Evolutionary conservation across 2,113 vertebrate species (phyloP).

Genomic region (Eudyptes chrysolophus): DNA sequence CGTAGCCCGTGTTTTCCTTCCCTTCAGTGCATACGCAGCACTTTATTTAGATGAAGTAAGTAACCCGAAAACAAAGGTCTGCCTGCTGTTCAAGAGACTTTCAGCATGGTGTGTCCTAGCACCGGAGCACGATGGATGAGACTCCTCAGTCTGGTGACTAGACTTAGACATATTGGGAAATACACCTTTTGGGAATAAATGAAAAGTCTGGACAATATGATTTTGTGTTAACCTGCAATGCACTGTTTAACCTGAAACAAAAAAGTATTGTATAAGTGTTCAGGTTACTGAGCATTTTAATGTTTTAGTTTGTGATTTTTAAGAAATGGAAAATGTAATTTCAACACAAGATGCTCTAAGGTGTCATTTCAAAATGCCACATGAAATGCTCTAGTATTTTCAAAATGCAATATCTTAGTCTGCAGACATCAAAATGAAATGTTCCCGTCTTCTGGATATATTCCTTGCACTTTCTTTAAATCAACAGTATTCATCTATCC

Average conservation of each 20-base stretch:
- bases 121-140: rapidly evolving
- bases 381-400: not conserved
- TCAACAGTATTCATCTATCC: not conserved
- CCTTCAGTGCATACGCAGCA: not conserved
- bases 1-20: not conserved
- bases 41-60: not conserved
- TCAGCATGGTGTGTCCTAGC: not conserved
- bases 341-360: not conserved
- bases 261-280: not conserved
- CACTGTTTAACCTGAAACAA: not conserved
- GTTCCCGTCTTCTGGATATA: not conserved
- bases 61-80: not conserved
- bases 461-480: not conserved
- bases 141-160: not conserved
- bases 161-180: not conserved
- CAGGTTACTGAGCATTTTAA: not conserved
- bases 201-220: not conserved
- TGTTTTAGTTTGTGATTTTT: not conserved
- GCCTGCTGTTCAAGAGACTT: not conserved
- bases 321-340: not conserved
- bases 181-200: not conserved
- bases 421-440: not conserved
- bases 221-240: not conserved
- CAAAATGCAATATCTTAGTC: not conserved
- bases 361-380: not conserved